Conservation (phyloP, 1,140 invertebrate species). For the Cydia splendana region DNA sequence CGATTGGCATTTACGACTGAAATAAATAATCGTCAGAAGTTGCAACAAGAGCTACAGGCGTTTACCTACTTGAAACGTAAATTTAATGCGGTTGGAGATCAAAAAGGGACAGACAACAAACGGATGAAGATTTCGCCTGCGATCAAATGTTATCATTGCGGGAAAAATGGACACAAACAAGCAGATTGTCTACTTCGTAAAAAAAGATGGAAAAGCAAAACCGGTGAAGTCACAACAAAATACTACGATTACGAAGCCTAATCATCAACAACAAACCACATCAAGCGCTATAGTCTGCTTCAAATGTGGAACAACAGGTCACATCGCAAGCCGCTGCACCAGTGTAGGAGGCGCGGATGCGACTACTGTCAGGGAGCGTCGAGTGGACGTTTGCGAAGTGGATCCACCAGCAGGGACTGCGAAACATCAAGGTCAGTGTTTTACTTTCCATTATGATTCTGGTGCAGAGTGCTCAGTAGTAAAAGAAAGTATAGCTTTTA, state of each 20-base stretch:
- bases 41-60: slow-evolving; percentile 43
- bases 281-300: slow-evolving; percentile 27
- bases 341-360: not conserved
- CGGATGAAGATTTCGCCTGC: slow-evolving; percentile 4
- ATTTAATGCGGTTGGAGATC: not conserved
- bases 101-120: not conserved
- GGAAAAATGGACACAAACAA: slow-evolving; percentile 38
- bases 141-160: slow-evolving; percentile 40
- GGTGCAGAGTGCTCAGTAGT: slow-evolving; percentile 41
- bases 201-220: not conserved
- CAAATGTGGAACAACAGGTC: slow-evolving; percentile 34
- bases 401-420: not conserved
- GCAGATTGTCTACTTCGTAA: slow-evolving; percentile 26
- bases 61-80: slow-evolving; percentile 38
- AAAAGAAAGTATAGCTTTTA: slow-evolving; percentile 36
- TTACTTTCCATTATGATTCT: slow-evolving; percentile 29
- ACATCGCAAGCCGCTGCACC: slow-evolving; percentile 39
- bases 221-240: not conserved
- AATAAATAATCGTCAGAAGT: slow-evolving; percentile 34
- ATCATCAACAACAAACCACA: not conserved
- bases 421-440: not conserved
- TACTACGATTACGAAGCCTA: not conserved
- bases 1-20: slow-evolving; percentile 43
- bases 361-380: not conserved
- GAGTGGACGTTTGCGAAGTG: slow-evolving; percentile 35